These are phyloP conservation scores for Scartelaos histophorus DNA, from an alignment of 2,113 vertebrate species.

Conservation along the genomic window DNA sequence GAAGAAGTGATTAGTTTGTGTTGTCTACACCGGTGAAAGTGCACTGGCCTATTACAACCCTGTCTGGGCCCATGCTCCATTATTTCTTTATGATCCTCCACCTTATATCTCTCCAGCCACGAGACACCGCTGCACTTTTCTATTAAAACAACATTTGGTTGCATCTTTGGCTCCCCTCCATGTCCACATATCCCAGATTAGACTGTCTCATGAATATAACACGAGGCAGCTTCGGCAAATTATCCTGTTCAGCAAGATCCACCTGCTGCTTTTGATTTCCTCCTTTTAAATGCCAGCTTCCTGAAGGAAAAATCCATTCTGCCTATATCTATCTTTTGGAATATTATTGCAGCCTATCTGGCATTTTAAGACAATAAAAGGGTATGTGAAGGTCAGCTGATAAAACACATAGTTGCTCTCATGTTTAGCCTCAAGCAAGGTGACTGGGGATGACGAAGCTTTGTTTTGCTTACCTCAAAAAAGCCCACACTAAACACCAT, in stretches of 20 bases:
- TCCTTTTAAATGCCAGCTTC: slow-evolving; percentile 19
- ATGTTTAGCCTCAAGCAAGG: slow-evolving; percentile 45
- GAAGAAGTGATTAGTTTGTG: not conserved
- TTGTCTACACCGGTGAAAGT: not conserved
- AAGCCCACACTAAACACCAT: slow-evolving; percentile 3
- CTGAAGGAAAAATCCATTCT: slow-evolving; percentile 30
- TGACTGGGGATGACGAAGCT: slow-evolving; percentile 57
- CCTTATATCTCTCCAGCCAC: not conserved
- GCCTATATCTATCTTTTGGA: slow-evolving; percentile 17
- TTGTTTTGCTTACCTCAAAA: slow-evolving; percentile 11
- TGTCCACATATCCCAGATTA: slow-evolving; percentile 42
- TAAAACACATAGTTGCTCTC: slow-evolving; percentile 14
- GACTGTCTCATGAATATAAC: slow-evolving; percentile 37
- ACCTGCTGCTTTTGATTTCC: slow-evolving; percentile 6
- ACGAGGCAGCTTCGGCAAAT: slow-evolving; percentile 28
- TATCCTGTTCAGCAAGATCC: slow-evolving; percentile 26
- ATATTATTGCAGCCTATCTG: slow-evolving; percentile 12
- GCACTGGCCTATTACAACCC: not conserved
- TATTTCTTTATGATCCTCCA: not conserved
- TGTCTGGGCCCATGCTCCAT: slow-evolving; percentile 4
- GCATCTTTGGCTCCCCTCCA: slow-evolving; percentile 42
- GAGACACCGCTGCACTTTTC: not conserved
- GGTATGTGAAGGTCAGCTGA: slow-evolving; percentile 56
- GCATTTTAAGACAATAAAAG: slow-evolving; percentile 18
- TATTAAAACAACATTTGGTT: slow-evolving; percentile 20